Evolutionary conservation across 1,140 invertebrate species (phyloP).

Genomic region (Pristionchus pacificus): DNA sequence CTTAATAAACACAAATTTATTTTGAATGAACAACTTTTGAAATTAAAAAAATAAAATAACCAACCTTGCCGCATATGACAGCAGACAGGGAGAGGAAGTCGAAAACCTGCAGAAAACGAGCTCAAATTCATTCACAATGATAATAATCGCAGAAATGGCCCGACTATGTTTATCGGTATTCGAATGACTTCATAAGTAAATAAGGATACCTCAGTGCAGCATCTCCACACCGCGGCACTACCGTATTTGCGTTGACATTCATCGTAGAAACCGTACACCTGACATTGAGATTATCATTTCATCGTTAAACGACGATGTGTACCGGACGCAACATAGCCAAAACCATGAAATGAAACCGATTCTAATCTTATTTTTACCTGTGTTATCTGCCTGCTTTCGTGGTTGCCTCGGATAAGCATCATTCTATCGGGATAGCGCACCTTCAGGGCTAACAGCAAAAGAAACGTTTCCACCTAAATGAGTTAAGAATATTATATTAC

Average conservation of each 20-base stretch:
- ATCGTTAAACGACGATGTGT: no score
- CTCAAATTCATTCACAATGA: no score
- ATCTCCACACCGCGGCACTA: conserved; percentile 94
- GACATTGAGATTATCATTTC: no score
- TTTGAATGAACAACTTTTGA: not conserved
- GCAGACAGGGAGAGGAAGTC: conserved; percentile 96
- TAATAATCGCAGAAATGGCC: no score
- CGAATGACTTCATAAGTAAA: conserved; percentile 22
- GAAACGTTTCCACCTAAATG: conserved; percentile 77
- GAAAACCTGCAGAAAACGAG: conserved; percentile 72
- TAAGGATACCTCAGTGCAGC: conserved; percentile 65
- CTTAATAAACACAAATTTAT: conserved; percentile 3
- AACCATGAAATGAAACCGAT: not conserved
- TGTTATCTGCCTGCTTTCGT: conserved; percentile 95
- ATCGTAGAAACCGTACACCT: conserved; percentile 98
- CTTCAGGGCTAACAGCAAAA: conserved; percentile 90
- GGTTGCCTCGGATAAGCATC: conserved; percentile 90
- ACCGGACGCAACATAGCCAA: no score
- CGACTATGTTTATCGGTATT: no score
- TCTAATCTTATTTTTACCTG: conserved; percentile 63
- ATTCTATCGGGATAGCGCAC: conserved; percentile 98
- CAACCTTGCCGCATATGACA: conserved; percentile 89
- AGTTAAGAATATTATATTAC: not conserved
- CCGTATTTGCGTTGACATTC: conserved; percentile 98
- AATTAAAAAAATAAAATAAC: not conserved